Evolutionary conservation across 53 echinoderm and acorn worm species (phyloP).

Genomic region (Zoroaster sp.): DNA sequence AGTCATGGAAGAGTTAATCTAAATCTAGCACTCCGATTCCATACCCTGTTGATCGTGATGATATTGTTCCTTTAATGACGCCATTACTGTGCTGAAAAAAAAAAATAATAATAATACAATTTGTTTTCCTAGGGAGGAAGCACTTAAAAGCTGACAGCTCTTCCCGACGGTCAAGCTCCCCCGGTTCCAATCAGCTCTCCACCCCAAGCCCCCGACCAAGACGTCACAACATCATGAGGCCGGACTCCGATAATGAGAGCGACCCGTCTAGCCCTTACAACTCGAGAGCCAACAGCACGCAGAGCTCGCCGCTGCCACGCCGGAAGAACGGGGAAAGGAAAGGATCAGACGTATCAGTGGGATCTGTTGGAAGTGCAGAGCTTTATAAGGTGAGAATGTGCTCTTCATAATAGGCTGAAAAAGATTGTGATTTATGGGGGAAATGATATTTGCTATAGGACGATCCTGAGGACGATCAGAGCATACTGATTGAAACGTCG

Average conservation of each 20-base stretch:
- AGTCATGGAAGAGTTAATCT: too few species aligned
- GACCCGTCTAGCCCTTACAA: conserved; percentile 81
- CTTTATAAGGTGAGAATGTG: conserved; percentile 86
- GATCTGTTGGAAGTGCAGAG: conserved; percentile 84
- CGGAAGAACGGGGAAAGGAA: conserved; percentile 67
- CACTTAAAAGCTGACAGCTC: conserved; percentile 24
- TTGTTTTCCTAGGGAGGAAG: conserved; percentile 59
- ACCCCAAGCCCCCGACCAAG: conserved; percentile 57
- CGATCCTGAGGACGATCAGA: too few species aligned
- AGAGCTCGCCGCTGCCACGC: conserved; percentile 67
- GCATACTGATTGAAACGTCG: too few species aligned
- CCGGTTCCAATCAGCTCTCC: conserved; percentile 35
- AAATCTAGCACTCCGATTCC: too few species aligned
- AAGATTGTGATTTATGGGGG: too few species aligned
- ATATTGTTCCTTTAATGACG: too few species aligned
- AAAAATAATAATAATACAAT: too few species aligned
- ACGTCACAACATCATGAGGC: conserved; percentile 7
- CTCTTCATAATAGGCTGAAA: too few species aligned
- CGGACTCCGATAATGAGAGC: conserved; percentile 77
- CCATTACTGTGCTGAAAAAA: too few species aligned
- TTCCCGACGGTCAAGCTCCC: conserved; percentile 59
- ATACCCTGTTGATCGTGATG: too few species aligned
- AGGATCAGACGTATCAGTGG: conserved; percentile 82
- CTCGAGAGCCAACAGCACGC: conserved; percentile 82
- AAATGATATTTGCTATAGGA: too few species aligned